A percentile compares a stretch with the other conserved stretches of the same genome.
phyloP scores from a whole-genome alignment of 2,113 vertebrate genomes.

The Actinemys pallida region DNA sequence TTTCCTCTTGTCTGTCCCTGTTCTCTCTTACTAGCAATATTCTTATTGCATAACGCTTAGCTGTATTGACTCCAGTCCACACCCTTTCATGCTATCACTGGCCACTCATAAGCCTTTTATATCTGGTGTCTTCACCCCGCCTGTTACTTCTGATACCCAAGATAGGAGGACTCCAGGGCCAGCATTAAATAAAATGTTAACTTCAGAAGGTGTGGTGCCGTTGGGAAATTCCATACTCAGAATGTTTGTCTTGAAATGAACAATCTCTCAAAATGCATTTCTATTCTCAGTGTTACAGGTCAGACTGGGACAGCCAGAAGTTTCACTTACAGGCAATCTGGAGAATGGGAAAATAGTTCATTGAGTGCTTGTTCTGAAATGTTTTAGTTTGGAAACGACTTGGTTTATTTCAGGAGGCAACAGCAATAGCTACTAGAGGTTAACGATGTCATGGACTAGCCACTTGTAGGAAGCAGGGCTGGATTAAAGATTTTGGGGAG shows the following conservation, averaged over 20 bases:
- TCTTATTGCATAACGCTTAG: background rate
- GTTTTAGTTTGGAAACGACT: background rate
- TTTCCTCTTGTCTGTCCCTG: background rate
- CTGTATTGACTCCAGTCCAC: background rate
- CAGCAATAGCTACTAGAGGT: background rate
- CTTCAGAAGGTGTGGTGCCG: background rate
- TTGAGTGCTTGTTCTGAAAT: background rate
- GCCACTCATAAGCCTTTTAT: background rate
- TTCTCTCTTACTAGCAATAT: background rate
- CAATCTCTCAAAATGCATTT: background rate
- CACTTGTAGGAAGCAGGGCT: background rate
- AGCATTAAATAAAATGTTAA: background rate
- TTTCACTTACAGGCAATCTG: background rate
- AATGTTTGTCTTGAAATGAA: rapidly evolving
- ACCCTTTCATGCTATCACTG: background rate
- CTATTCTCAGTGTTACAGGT: background rate
- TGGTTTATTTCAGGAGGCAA: background rate
- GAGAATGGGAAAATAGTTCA: background rate
- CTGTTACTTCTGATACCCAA: background rate
- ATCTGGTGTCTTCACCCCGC: background rate
- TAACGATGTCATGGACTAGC: background rate
- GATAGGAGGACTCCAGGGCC: background rate
- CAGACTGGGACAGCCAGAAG: background rate
- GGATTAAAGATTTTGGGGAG: background rate
- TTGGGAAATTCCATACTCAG: background rate